These are phyloP conservation scores for Thecophora atra DNA, from an alignment of 2,888 invertebrate genomes.

Conservation along the genomic window DNA sequence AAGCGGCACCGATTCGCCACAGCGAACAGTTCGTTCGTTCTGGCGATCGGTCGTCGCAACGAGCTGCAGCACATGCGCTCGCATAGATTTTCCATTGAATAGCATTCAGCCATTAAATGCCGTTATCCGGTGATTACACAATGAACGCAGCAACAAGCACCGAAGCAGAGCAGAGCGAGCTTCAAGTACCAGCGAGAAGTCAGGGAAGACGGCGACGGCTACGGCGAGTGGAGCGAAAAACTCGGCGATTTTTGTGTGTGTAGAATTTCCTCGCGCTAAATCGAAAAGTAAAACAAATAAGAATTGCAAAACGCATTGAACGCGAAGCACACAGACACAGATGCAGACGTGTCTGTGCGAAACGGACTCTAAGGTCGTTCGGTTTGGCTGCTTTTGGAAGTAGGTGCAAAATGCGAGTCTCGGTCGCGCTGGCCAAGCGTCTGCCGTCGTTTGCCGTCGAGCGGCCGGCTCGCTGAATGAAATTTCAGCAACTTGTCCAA, in stretches of 20 bases:
- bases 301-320: constrained; percentile 4
- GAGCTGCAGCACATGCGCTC: constrained; percentile 26
- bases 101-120: constrained; percentile 63
- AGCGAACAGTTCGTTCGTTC: constrained; percentile 30
- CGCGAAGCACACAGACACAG: neutral
- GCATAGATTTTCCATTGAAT: constrained; percentile 33
- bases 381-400: constrained; percentile 35
- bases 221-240: neutral
- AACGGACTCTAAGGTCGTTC: constrained; percentile 34
- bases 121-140: constrained; percentile 64
- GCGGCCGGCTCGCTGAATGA: constrained; percentile 5
- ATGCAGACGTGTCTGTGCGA: neutral
- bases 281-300: constrained; percentile 16
- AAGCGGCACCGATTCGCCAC: constrained; percentile 12
- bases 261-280: constrained; percentile 10
- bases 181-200: constrained; percentile 18
- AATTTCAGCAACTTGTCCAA: constrained; percentile 30
- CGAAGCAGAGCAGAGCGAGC: constrained; percentile 39
- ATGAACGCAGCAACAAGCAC: constrained; percentile 52
- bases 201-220: neutral
- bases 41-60: constrained; percentile 19
- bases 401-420: constrained; percentile 25
- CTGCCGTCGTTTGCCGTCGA: neutral
- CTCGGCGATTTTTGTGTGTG: neutral
- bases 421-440: constrained; percentile 7